Evolutionary conservation across 2,888 invertebrate species (phyloP).

Genomic region (Philaethria dido): DNA sequence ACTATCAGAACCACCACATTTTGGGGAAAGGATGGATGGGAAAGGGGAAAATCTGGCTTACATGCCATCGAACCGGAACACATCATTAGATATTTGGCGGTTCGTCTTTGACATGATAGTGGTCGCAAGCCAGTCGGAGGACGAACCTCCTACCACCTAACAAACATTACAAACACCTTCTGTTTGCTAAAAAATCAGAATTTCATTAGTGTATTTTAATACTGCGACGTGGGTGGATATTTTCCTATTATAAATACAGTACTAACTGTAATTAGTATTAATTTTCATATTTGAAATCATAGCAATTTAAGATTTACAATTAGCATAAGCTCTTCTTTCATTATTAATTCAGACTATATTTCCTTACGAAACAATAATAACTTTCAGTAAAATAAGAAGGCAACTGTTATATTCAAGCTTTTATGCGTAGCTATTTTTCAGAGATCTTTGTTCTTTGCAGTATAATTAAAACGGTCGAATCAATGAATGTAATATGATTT

Average conservation of each 20-base stretch:
- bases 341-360: neutral
- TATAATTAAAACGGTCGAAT: neutral
- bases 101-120: no score
- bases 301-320: neutral
- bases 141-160: no score
- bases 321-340: neutral
- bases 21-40: no score
- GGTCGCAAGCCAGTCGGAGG: no score
- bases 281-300: neutral
- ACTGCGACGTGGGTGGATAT: no score
- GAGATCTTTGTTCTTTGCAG: neutral
- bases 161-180: no score
- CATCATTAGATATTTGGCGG: no score
- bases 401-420: neutral
- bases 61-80: no score
- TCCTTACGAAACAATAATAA: neutral
- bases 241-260: neutral
- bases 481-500: neutral
- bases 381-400: neutral
- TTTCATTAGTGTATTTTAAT: no score
- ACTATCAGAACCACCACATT: no score
- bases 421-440: constrained; percentile 4
- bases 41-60: no score
- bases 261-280: neutral
- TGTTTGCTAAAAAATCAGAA: no score